Evolutionary conservation across 2,113 vertebrate species (phyloP).

Genomic region (Mirza zaza): DNA sequence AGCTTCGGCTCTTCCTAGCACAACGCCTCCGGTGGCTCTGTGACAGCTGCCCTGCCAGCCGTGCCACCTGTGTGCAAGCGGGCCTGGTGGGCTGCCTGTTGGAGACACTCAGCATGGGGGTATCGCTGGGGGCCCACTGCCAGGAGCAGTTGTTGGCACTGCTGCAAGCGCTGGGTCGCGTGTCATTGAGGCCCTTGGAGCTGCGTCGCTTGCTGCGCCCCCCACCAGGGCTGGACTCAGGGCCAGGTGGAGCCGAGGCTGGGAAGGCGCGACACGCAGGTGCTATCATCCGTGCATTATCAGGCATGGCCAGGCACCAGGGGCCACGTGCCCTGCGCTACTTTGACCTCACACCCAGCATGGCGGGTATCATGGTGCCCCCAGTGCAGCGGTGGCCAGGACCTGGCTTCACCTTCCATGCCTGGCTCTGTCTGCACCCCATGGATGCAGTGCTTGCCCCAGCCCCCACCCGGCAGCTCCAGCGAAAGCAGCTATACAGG

Average conservation of each 20-base stretch:
- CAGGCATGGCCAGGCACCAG: constrained; percentile 90
- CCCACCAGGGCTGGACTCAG: constrained; percentile 78
- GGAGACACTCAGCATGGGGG: constrained; percentile 84
- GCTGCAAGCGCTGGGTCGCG: constrained; percentile 89
- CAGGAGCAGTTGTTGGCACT: constrained; percentile 90
- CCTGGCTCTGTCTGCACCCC: constrained; percentile 94
- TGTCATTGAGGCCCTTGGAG: constrained; percentile 92
- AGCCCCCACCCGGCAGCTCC: constrained; percentile 75
- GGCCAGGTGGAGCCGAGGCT: constrained; percentile 80
- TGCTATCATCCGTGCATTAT: constrained; percentile 88
- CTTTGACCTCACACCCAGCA: constrained; percentile 94
- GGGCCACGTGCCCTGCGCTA: constrained; percentile 90
- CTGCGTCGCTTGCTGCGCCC: constrained; percentile 90
- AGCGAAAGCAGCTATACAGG: constrained; percentile 98
- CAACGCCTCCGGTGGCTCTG: constrained; percentile 90
- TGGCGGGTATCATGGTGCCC: constrained; percentile 98
- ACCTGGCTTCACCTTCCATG: constrained; percentile 93
- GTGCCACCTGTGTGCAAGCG: constrained; percentile 92
- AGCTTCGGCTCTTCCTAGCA: constrained; percentile 91
- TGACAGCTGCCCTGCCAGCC: constrained; percentile 89
- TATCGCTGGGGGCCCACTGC: constrained; percentile 85
- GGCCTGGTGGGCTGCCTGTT: constrained; percentile 92
- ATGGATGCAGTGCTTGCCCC: constrained; percentile 55
- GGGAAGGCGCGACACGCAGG: constrained; percentile 49
- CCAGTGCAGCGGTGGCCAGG: constrained; percentile 95